Base-by-base conservation (phyloP, 2,113 vertebrate species). In the Alosa alosa region DNA sequence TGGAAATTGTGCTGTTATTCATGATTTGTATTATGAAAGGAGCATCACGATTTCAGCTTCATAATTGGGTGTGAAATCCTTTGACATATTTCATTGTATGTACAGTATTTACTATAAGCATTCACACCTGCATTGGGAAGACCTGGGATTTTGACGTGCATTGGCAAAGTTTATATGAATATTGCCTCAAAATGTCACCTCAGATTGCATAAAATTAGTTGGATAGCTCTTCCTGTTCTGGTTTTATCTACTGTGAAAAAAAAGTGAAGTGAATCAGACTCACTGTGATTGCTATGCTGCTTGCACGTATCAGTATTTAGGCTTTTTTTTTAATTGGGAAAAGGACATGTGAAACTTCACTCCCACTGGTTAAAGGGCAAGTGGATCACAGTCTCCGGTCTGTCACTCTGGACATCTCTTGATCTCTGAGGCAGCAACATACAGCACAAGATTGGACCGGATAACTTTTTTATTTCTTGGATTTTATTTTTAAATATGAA, bases 331-430 rank as follows among this genome's bases (percentile, higher is more conserved):
- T 88, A 89, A 83, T 52, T 49, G 50, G 85, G 92, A 93, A 92
- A 91, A 88, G 82, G 17, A 94, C 94, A 94, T 92, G 88, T 91
- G 94, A 94, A 94, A 94, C 92, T 90, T 15, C 78, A 64, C 49
- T 31, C 11, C 72, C 36, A 2, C 31, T 39, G 36, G 0, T 78
- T 39, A 78, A 78, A 78, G 72, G 31, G 10, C 5, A 78, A 17
- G 72, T 78, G 9, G n/a, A 31, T 68, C 31, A 3, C 31, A 36
- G 31, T 10, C 31, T 39, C 13, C 13, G 13, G 25, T 41, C 13
- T n/a, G 57, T 68, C 64, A 78, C 4, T 78, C 72, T 39, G 31
- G 31, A 60, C 55, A 5, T 72, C 25, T 72, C 64, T 25, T n/a
- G n/a, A n/a, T n/a, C n/a, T n/a, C 64, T 2, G 25, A 36, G n/a